These are phyloP conservation scores for Lymantria dispar DNA, from an alignment of 2,888 invertebrate genomes.

Conservation along the genomic window DNA sequence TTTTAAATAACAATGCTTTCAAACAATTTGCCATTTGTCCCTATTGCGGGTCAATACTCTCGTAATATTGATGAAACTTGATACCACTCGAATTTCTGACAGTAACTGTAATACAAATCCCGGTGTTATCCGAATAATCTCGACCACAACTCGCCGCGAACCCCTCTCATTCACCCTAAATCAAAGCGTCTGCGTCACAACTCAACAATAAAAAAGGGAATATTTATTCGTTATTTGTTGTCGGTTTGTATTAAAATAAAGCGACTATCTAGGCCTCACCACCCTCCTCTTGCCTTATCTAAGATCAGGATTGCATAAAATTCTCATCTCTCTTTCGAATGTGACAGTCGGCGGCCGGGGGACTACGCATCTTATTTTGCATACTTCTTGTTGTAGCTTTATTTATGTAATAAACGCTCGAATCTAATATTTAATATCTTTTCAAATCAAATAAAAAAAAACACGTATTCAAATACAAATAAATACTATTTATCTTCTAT, in stretches of 20 bases:
- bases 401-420: conserved; percentile 36
- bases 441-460: background rate
- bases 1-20: conserved; percentile 31
- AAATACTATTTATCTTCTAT: too few species aligned
- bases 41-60: conserved; percentile 42
- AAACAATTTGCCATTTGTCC: conserved; percentile 36
- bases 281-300: conserved; percentile 73
- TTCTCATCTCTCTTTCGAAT: conserved; percentile 69
- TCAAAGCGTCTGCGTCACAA: conserved; percentile 73
- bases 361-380: conserved; percentile 67
- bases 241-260: conserved; percentile 81
- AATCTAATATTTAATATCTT: conserved; percentile 15
- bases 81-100: conserved; percentile 60
- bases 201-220: conserved; percentile 75
- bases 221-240: conserved; percentile 81
- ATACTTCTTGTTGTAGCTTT: conserved; percentile 39
- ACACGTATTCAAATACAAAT: too few species aligned
- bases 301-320: conserved; percentile 78
- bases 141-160: conserved; percentile 73
- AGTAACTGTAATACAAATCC: conserved; percentile 68
- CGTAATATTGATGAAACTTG: conserved; percentile 66
- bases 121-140: conserved; percentile 64
- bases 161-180: conserved; percentile 70
- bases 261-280: conserved; percentile 72
- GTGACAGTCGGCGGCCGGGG: conserved; percentile 60